Evolutionary conservation across 2,113 vertebrate genomes (phyloP), one percentile per base, ranked within the genome.

Genomic region (Noturus placidus): DNA sequence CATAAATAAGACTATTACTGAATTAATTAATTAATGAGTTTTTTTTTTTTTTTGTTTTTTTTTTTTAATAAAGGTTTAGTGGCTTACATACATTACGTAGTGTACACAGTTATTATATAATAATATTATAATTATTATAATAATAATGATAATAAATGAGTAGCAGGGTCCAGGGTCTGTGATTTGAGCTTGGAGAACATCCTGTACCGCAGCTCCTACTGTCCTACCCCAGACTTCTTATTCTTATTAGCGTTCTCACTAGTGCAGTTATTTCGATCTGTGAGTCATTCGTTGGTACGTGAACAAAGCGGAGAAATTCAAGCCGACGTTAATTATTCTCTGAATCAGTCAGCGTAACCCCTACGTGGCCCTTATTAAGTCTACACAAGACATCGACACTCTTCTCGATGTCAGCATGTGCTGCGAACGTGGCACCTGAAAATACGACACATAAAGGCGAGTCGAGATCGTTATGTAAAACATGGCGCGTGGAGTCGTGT

Each of bases 401-500:
- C n/a, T 67, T 15, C 63, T 67, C 30, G n/a, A 67, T 33, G 30
- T 33, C n/a, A 69, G 17, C 14, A 52, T 30, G 50, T 22, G 19
- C 33, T 13, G 33, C 8, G 22, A 27, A 25, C 69, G 14, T 59
- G 69, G 10, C 82, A 70, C 61, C 63, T 69, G 63, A 25, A 54
- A 11, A 30, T 27, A 54, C 6, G 30, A 33, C 13, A 70, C 10
- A 20, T 22, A 11, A 52, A 15, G 46, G 5, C 3, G 25, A 69
- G 61, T 69, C 63, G 30, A 67, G 63, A 14, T 33, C 20, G 14
- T 14, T 69, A 17, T 69, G 67, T 33, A 7, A 33, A 69, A 20
- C 17, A 17, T n/a, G 67, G 19, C 83, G 17, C 20, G 13, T 67
- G 85, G 33, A 35, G 57, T 89, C 90, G 80, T 79, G 59, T 86